These are phyloP conservation scores for Anguilla megastoma DNA, from an alignment of 2,797 vertebrate species.

Conservation along the genomic window DNA sequence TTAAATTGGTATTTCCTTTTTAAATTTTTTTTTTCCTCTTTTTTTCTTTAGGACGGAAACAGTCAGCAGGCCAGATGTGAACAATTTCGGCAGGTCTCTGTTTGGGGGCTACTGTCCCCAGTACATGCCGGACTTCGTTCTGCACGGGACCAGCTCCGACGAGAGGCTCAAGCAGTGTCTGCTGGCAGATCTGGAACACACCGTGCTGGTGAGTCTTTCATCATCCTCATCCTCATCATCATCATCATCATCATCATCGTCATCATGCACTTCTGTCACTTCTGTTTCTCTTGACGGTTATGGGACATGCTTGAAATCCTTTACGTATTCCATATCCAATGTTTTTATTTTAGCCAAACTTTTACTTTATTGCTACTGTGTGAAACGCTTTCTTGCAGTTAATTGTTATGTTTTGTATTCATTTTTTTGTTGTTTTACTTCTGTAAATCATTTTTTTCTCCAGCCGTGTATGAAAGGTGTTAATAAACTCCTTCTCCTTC, in stretches of 20 bases:
- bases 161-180: slow-evolving; percentile 79
- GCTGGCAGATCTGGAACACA: slow-evolving; percentile 74
- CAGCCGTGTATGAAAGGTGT: no score
- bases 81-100: slow-evolving; percentile 81
- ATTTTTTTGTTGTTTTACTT: no score
- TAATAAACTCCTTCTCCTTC: no score
- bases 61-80: slow-evolving; percentile 71
- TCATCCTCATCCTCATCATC: background rate
- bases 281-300: background rate
- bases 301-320: no score
- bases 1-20: background rate
- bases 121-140: slow-evolving; percentile 81
- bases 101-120: slow-evolving; percentile 82
- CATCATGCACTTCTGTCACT: background rate
- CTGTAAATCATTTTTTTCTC: no score
- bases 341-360: no score
- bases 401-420: no score
- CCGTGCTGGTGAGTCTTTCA: slow-evolving; percentile 74
- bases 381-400: no score
- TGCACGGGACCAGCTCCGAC: slow-evolving; percentile 78
- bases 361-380: no score
- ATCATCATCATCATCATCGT: no score
- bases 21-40: slow-evolving; percentile 39
- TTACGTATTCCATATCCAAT: no score
- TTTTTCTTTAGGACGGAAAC: slow-evolving; percentile 67